Conservation (phyloP, 1,140 invertebrate species). For the Drosophila subobscura region DNA sequence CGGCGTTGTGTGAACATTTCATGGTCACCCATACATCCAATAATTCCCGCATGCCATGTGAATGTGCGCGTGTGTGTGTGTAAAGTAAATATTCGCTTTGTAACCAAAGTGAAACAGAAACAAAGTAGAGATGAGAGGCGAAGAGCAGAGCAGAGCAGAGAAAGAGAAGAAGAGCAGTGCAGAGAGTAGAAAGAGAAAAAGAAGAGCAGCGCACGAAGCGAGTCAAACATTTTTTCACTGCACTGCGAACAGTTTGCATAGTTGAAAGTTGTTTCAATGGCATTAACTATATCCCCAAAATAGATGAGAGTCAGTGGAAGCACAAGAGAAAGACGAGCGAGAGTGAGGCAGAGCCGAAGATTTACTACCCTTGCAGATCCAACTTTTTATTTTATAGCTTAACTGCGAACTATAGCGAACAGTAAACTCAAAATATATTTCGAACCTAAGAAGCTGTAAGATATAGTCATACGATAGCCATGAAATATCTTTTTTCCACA, state of each 20-base stretch:
- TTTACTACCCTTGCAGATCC: no score
- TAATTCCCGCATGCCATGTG: not conserved
- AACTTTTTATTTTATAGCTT: no score
- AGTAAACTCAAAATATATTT: no score
- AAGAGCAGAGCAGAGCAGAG: conserved; percentile 31
- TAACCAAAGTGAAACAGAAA: conserved; percentile 52
- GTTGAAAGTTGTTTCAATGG: conserved; percentile 40
- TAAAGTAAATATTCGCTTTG: conserved; percentile 62
- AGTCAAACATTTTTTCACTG: conserved; percentile 44
- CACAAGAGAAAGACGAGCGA: no score
- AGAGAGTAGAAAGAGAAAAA: conserved; percentile 2
- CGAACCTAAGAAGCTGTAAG: no score
- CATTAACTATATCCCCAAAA: conserved; percentile 31
- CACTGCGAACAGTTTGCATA: conserved; percentile 26
- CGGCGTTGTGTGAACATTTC: conserved; percentile 73
- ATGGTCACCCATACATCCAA: conserved; percentile 68
- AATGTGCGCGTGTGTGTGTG: conserved; percentile 17
- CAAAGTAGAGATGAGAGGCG: conserved; percentile 1
- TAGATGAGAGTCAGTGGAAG: not conserved
- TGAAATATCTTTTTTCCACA: not conserved
- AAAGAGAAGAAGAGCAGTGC: conserved; percentile 11
- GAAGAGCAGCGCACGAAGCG: conserved; percentile 11
- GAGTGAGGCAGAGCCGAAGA: no score
- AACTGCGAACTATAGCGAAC: no score
- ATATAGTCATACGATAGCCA: no score